Conservation (phyloP, 2,113 vertebrate species). For the Colinus virginianus region DNA sequence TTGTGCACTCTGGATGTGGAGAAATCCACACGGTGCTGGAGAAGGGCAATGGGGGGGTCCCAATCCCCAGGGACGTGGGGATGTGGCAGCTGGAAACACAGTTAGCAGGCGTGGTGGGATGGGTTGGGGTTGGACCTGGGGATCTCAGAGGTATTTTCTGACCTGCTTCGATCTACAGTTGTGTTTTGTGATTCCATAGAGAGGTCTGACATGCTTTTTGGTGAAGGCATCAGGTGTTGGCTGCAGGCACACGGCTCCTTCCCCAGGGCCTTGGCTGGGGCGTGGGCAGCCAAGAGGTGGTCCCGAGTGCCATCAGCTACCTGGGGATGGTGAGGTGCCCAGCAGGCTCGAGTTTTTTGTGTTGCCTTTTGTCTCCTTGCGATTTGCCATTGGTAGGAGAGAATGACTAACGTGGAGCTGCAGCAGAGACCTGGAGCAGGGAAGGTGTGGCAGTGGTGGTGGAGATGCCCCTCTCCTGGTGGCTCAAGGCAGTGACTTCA, state of each 20-base stretch:
- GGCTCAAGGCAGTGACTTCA: accelerated
- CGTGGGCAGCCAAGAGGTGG: neutral
- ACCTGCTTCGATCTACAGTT: too few species aligned
- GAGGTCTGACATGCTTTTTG: neutral
- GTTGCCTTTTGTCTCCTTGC: neutral
- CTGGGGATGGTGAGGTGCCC: accelerated
- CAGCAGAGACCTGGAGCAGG: neutral
- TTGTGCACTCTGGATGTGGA: accelerated
- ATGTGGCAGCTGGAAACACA: neutral
- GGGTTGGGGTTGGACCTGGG: too few species aligned
- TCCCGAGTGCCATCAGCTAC: neutral
- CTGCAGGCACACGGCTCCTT: neutral
- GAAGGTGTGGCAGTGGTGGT: neutral
- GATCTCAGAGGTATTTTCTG: too few species aligned
- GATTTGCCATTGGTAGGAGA: neutral
- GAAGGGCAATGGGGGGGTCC: too few species aligned
- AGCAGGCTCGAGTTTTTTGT: neutral
- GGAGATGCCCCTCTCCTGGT: neutral
- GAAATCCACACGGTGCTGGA: too few species aligned
- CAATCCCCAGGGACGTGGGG: neutral
- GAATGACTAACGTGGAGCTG: neutral
- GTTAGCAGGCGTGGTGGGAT: too few species aligned
- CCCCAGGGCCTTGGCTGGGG: neutral
- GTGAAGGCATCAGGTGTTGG: accelerated
- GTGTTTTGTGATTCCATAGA: too few species aligned